These are phyloP conservation scores for Eupleurogrammus muticus DNA, from an alignment of 2,797 vertebrate genomes.

Conservation along the genomic window DNA sequence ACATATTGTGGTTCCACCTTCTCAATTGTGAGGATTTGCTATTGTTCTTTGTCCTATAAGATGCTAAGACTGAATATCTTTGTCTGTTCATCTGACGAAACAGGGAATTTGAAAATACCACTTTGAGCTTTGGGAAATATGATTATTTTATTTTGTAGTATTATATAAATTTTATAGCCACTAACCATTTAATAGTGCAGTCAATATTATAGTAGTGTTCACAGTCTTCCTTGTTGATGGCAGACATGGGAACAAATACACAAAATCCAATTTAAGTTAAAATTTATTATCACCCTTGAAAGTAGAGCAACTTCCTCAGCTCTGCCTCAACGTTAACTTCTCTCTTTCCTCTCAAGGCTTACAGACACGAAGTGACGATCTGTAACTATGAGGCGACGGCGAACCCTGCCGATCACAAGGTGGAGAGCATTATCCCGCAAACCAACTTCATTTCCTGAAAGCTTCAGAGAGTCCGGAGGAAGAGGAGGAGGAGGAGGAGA, in stretches of 20 bases:
- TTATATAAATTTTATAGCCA: no score
- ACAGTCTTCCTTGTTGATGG: not conserved
- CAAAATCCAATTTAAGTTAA: not conserved
- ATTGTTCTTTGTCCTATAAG: no score
- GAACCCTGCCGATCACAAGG: conserved; percentile 94
- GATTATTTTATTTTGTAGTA: no score
- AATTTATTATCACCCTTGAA: no score
- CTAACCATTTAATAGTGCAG: no score
- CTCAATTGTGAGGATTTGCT: no score
- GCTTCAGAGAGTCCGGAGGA: not conserved
- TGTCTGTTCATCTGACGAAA: no score
- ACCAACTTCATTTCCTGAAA: conserved; percentile 95
- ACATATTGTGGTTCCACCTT: no score
- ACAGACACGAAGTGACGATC: conserved; percentile 96
- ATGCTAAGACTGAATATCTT: no score
- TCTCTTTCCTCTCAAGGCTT: conserved; percentile 79
- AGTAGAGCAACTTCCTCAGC: not conserved
- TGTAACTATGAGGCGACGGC: conserved; percentile 96
- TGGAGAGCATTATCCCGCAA: conserved; percentile 90
- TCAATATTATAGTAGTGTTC: not conserved
- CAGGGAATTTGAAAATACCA: no score
- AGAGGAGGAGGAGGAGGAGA: not conserved
- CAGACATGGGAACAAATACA: not conserved
- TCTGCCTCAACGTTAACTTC: not conserved
- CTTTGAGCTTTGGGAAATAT: no score